Conservation (phyloP, 2,113 vertebrate genomes). For the Leptodactylus fuscus region DNA sequence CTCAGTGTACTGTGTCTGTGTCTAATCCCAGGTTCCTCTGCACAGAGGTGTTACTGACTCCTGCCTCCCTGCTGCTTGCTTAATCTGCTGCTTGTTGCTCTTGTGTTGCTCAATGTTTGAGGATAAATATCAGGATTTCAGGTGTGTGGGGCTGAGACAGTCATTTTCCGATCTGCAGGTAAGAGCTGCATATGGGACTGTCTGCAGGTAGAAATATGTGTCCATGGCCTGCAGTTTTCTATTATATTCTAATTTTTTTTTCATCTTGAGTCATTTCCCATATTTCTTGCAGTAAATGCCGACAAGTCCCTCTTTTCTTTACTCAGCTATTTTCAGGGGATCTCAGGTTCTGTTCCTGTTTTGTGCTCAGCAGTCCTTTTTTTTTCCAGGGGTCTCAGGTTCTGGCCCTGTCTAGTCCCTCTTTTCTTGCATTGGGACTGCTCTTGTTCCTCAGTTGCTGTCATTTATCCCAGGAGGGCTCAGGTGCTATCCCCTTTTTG, state of each 20-base stretch:
- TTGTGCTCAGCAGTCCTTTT: too few relatives aligned
- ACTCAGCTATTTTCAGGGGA: too few relatives aligned
- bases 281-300: neutral
- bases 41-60: neutral
- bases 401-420: too few relatives aligned
- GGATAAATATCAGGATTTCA: neutral
- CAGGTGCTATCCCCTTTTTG: too few relatives aligned
- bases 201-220: conserved; percentile 63
- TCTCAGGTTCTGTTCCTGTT: neutral
- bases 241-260: too few relatives aligned
- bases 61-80: conserved; percentile 7
- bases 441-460: neutral
- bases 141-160: neutral
- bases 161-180: neutral
- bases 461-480: too few relatives aligned
- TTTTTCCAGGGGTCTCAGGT: too few relatives aligned
- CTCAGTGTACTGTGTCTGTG: neutral
- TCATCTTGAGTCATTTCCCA: neutral
- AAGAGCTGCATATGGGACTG: neutral
- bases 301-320: too few relatives aligned
- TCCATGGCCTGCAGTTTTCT: neutral
- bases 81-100: conserved; percentile 7
- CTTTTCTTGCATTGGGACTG: neutral
- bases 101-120: neutral
- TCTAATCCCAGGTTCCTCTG: neutral